Base-by-base conservation (phyloP, 2,797 vertebrate genomes). In the Scomberomorus guttatus region DNA sequence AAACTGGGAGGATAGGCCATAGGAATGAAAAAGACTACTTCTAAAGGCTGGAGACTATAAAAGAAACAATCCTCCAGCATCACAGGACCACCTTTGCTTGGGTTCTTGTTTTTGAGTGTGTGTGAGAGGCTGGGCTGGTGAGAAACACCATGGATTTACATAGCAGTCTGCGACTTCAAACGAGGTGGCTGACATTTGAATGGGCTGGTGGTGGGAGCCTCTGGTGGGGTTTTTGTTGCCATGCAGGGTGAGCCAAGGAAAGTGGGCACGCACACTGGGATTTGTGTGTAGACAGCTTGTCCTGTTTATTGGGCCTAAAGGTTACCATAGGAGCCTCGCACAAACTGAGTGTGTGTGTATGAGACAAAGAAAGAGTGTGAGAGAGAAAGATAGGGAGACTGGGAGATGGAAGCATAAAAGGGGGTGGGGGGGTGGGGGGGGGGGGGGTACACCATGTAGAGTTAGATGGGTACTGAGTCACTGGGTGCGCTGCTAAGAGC, bases 321-420 rank as follows among this genome's bases (percentile, higher is more conserved):
- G 93, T 94, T 94, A 93, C 92, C 91, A 94, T 94, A 93, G 93
- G 87, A 95, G 93, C 91, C 71, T 73, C 2, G 62, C 84, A 79
- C 75, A 85, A 91, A 90, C 83, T 50, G 61, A 65, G 72, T 54
- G 52, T 50, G 77, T 24, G 10, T 15, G 46, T 42, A 66, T 24
- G 79, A 67, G 82, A 91, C 83, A 89, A 87, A 89, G 77, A 70
- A 27, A 50, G 65, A 75, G 82, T 65, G 70, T 68, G 77, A 77
- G 79, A 88, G 78, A 85, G 76, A 73, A 78, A 56, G 84, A 83
- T 59, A 77, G 83, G 29, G 42, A 80, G 63, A 73, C 75, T 61
- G 44, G 59, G 75, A 85, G 79, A 86, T 76, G 70, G 62, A 72
- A 69, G 72, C 70, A 65, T 44, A 24, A 37, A 48, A 48, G 44